Base-by-base conservation (phyloP, 2,113 vertebrate genomes). In the Panurus biarmicus region DNA sequence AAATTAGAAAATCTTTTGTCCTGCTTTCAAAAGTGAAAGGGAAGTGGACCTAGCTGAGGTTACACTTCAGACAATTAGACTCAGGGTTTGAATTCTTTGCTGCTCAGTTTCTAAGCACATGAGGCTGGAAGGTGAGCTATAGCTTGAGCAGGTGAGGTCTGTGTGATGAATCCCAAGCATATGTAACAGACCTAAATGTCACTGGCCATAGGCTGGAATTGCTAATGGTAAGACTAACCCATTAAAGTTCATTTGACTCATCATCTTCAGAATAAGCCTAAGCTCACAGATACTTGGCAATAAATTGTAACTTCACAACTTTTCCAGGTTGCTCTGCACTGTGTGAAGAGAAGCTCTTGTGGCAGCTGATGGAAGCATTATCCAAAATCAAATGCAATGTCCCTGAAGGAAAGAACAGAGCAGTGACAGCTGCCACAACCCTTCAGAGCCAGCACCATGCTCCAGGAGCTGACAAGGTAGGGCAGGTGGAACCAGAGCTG, bases 341-440 rank as follows among this genome's bases (percentile, higher is more conserved):
- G 35, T 51, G 38, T 94, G 90, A 96, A 92, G 83, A 74, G 69
- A 94, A 94, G 53, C 12, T 74, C n/a, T 75, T 92, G 65, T 96
- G 95, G 94, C 95, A 95, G 95, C 69, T 92, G 94, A 92, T 96
- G 56, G 83, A 88, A 89, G 23, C 45, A 65, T 89, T 90, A 85
- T 72, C 76, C 2, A 3, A 94, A 92, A 80, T 87, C 76, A 92
- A 90, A 71, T 50, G 51, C 76, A 78, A 45, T 84, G 72, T 70
- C 60, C 90, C 64, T 67, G 76, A 81, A 92, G 86, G 80, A 57
- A 90, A 48, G 95, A 93, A 80, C 31, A 69, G 88, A 84, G 83
- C 88, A 72, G 64, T 78, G 96, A 94, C 90, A 95, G 86, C 94
- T 95, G 94, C 92, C 96, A 94, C 64, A 95, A 54, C 54, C 74